phyloP scores from a whole-genome alignment of 2,888 invertebrate genomes.

The Branchipolynoe longqiensis region DNA sequence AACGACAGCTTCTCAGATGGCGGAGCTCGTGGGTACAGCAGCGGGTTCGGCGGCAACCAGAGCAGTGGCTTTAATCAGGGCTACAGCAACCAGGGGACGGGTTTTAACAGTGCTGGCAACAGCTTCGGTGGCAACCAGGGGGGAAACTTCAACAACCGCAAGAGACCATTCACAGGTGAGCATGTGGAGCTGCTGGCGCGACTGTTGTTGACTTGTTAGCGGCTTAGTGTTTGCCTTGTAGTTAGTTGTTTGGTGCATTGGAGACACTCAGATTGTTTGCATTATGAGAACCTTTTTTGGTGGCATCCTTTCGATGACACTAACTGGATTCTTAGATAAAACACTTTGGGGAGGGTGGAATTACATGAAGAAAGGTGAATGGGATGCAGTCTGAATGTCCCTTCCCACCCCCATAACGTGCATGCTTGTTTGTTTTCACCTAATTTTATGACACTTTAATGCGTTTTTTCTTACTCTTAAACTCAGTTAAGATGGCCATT shows the following conservation, averaged over 20 bases:
- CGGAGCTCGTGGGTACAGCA: neutral
- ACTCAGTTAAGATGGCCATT: no score
- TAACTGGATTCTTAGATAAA: no score
- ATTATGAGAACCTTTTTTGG: neutral
- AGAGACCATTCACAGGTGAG: constrained; percentile 24
- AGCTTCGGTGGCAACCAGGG: neutral
- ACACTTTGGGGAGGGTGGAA: no score
- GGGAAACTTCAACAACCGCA: neutral
- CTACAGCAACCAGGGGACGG: neutral
- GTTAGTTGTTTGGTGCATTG: neutral
- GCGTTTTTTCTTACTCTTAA: no score
- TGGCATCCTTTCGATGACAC: no score
- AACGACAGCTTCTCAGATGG: neutral
- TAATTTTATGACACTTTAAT: no score
- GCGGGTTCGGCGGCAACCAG: neutral
- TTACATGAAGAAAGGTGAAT: no score
- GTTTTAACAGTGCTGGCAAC: neutral
- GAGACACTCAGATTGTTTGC: neutral
- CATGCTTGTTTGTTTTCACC: no score
- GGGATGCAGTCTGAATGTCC: no score
- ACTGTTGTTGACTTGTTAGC: neutral
- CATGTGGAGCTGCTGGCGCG: neutral
- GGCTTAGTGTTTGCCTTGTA: neutral
- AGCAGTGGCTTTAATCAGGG: constrained; percentile 23
- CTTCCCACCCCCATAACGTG: no score